A percentile compares a stretch with the other conserved stretches of the same genome.
Evolutionary conservation across 2,113 vertebrate species (phyloP).

Genomic region (Corythaeola cristata): DNA sequence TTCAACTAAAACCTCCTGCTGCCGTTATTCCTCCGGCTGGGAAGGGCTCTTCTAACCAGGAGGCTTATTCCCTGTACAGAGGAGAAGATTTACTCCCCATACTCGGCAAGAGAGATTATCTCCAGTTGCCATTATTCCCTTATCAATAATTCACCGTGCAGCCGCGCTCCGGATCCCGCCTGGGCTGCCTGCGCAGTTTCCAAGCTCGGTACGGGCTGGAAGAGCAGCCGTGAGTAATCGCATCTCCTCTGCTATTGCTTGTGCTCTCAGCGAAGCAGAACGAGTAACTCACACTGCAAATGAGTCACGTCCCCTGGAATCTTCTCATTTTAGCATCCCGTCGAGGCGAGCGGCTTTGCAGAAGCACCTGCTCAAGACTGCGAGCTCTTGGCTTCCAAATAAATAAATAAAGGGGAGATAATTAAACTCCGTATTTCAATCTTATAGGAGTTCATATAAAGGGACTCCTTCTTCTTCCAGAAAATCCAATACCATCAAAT

Average conservation of each 20-base stretch:
- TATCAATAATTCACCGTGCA: constrained; percentile 44
- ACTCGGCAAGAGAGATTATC: neutral
- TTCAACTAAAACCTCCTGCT: neutral
- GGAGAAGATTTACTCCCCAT: neutral
- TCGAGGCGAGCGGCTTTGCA: neutral
- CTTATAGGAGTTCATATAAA: neutral
- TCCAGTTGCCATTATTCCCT: neutral
- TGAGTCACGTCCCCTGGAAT: constrained; percentile 47
- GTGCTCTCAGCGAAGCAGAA: neutral
- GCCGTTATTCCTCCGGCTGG: neutral
- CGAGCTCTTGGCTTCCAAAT: neutral
- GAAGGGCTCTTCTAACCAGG: neutral
- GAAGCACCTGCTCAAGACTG: neutral
- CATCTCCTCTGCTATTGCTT: neutral
- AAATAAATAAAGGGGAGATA: neutral
- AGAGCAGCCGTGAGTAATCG: neutral
- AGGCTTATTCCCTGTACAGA: neutral
- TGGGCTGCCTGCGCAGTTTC: neutral
- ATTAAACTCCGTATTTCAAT: neutral
- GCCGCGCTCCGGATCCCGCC: neutral
- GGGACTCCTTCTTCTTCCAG: neutral
- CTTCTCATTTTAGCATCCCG: neutral
- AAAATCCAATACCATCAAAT: neutral
- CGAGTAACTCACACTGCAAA: neutral
- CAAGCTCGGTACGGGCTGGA: neutral